A percentile compares a stretch with the other conserved stretches of the same genome.
Conservation (phyloP, 2,888 invertebrate species). For the Cremastinae sp. region DNA sequence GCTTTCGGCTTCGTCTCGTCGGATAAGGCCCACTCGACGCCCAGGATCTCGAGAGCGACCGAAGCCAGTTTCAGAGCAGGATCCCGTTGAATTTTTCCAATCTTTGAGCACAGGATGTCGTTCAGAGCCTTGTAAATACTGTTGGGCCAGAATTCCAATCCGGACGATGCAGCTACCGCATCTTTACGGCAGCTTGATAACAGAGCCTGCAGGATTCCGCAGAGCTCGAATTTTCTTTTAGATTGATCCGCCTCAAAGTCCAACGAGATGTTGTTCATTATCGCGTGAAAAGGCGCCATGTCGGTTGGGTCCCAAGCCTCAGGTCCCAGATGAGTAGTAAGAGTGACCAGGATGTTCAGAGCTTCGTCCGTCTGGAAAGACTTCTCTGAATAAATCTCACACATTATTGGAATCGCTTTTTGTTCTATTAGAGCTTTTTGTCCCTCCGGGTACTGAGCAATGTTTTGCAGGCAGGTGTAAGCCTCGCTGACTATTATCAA, state of each 20-base stretch:
- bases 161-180: slow-evolving; percentile 84
- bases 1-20: slow-evolving; percentile 91
- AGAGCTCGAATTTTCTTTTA: slow-evolving; percentile 93
- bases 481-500: slow-evolving; percentile 93
- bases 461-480: slow-evolving; percentile 90
- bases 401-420: slow-evolving; percentile 90
- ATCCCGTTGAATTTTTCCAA: slow-evolving; percentile 93
- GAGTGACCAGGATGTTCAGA: slow-evolving; percentile 88
- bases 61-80: slow-evolving; percentile 92
- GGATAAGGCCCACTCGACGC: slow-evolving; percentile 91
- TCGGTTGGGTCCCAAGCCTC: slow-evolving; percentile 88
- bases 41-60: slow-evolving; percentile 89
- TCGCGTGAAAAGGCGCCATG: slow-evolving; percentile 89
- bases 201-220: slow-evolving; percentile 88
- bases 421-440: slow-evolving; percentile 89
- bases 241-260: slow-evolving; percentile 95
- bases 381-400: slow-evolving; percentile 92
- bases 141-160: slow-evolving; percentile 90
- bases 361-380: slow-evolving; percentile 95
- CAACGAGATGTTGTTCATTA: slow-evolving; percentile 90
- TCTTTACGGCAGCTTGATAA: slow-evolving; percentile 87
- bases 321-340: slow-evolving; percentile 87
- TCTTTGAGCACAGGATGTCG: slow-evolving; percentile 92
- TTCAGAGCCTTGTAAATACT: slow-evolving; percentile 90
- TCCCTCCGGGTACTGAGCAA: slow-evolving; percentile 89